Evolutionary conservation across 2,113 vertebrate genomes (phyloP).

Genomic region (Xiphophorus maculatus): DNA sequence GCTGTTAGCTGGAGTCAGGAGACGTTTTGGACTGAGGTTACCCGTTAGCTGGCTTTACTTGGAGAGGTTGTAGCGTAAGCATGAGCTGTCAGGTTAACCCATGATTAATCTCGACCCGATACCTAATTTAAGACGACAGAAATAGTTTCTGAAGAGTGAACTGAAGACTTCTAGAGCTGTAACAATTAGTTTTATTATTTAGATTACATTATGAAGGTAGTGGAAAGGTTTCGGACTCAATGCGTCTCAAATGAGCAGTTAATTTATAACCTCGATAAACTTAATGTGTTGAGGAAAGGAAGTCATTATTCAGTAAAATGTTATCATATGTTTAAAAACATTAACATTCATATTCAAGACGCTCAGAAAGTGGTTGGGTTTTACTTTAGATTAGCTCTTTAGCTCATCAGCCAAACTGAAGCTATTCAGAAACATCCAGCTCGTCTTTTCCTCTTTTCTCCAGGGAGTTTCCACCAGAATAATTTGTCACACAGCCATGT

Average conservation of each 20-base stretch:
- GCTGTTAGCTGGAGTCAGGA: constrained; percentile 19
- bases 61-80: constrained; percentile 20
- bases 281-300: not conserved
- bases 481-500: not conserved
- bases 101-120: constrained; percentile 18
- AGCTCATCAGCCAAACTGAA: not conserved
- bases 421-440: not conserved
- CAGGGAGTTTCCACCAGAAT: not conserved
- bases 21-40: constrained; percentile 16
- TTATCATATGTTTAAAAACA: not conserved
- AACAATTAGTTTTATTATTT: constrained; percentile 1
- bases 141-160: not conserved
- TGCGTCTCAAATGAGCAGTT: not conserved
- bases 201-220: not conserved
- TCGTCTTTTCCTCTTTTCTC: not conserved
- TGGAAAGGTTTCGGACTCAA: not conserved
- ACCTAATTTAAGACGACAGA: constrained; percentile 1
- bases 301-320: not conserved
- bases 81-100: constrained; percentile 26
- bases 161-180: not conserved
- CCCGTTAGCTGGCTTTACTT: constrained; percentile 28
- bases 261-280: not conserved
- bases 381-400: too few species aligned
- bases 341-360: not conserved
- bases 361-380: not conserved